Evolutionary conservation across 1,140 invertebrate species (phyloP), one percentile per base, ranked within the genome.

Genomic region (Drosophila tsacasi): DNA sequence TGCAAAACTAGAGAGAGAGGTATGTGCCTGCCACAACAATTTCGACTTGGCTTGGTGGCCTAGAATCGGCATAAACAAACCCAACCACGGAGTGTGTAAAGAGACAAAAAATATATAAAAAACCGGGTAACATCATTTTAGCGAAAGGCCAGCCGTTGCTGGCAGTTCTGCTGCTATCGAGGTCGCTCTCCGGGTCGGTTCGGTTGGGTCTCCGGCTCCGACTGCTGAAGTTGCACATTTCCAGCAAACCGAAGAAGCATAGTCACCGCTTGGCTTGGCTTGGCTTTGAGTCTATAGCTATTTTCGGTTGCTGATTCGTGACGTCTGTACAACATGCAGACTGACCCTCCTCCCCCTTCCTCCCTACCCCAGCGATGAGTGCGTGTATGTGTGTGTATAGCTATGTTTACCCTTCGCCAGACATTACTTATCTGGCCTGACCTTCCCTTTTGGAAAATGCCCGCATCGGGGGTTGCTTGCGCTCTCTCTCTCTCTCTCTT

Each of bases 51-150:
- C 42, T 46, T 27, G 47, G 17, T 81, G 86, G 83, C 86, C 86
- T 87, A 91, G 86, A 91, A 91, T 83, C 64, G 71, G 60, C 61
- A 71, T 82, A 82, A 85, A 91, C 79, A 91, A 77, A 83, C 49
- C 49, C 47, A 49, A 30, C 68, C 57, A 47, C 77, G 54, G 63
- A 73, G 60, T 65, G 47, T 40, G 60, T n/a, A 63, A 44, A 68
- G 47, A 23, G 64, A 37, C 12, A 25, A 55, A 57, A n/a, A 37
- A 82, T 32, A 21, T 35, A 19, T 12, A 65, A 77, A 79, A 85
- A 92, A 84, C 68, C 79, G 75, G 83, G 78, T 91, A 92, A 92
- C 80, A 82, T 86, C 68, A 90, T 81, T 87, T 83, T 83, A 76
- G 25, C 65, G 65, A 76, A 72, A 69, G 60, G 52, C 54, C 55